Conservation (phyloP, 2,888 invertebrate genomes). For the Diarsia rubi region DNA sequence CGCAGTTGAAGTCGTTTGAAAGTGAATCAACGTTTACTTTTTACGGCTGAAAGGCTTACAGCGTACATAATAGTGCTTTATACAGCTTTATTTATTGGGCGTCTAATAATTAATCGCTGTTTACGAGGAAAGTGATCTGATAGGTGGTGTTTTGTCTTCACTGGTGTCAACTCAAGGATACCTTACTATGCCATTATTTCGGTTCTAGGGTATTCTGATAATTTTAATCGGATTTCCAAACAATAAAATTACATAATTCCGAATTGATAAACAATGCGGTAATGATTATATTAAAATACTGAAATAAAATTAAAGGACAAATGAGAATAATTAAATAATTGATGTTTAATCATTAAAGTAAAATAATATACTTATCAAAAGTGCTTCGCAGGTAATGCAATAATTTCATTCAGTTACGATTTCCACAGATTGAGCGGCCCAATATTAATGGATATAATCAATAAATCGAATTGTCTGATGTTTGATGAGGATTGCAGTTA, state of each 20-base stretch:
- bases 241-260: background rate
- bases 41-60: slow-evolving; percentile 50
- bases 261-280: background rate
- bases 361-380: background rate
- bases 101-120: slow-evolving; percentile 23
- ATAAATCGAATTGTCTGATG: slow-evolving; percentile 8
- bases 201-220: background rate
- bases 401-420: slow-evolving; percentile 4
- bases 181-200: background rate
- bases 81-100: slow-evolving; percentile 15
- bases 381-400: slow-evolving; percentile 10
- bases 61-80: slow-evolving; percentile 37
- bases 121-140: background rate
- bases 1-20: slow-evolving; percentile 56
- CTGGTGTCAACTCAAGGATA: background rate
- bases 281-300: background rate
- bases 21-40: slow-evolving; percentile 62
- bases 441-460: slow-evolving; percentile 21
- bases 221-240: background rate
- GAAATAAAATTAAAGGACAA: slow-evolving; percentile 7
- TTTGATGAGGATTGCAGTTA: background rate
- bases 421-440: background rate
- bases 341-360: background rate
- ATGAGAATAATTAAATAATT: background rate
- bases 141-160: background rate